Conservation (phyloP, 1,140 invertebrate genomes). For the Metopolophium dirhodum region DNA sequence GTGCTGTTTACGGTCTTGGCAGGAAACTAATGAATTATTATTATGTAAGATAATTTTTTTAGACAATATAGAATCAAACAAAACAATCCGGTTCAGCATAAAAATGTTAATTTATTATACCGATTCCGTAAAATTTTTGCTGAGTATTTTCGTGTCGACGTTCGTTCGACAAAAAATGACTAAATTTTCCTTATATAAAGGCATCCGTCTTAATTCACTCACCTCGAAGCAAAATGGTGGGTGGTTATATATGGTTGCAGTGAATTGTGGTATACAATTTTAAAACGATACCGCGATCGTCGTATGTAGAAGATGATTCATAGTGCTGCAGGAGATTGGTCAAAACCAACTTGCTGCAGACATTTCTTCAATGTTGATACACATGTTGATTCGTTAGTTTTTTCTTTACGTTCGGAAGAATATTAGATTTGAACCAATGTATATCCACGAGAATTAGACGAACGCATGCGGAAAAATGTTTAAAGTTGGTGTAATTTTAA, state of each 20-base stretch:
- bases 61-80: slow-evolving; percentile 8
- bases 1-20: background rate
- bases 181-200: background rate
- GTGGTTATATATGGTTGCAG: background rate
- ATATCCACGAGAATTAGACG: background rate
- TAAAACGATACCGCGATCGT: background rate
- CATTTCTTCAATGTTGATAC: too few relatives aligned
- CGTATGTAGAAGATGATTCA: background rate
- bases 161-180: background rate
- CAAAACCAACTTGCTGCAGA: too few relatives aligned
- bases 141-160: background rate
- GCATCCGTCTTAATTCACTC: background rate
- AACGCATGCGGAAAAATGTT: background rate
- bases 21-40: slow-evolving; percentile 35
- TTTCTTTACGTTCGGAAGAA: background rate
- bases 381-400: background rate
- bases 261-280: background rate
- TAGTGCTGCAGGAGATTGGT: too few relatives aligned
- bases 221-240: background rate
- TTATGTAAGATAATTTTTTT: slow-evolving; percentile 10
- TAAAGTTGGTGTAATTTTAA: background rate
- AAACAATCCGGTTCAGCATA: slow-evolving; percentile 19
- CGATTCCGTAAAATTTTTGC: background rate
- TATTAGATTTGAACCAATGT: background rate
- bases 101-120: background rate